Percentiles rank a stretch among this genome's conserved stretches.
Evolutionary conservation across 2,113 vertebrate genomes (phyloP).

Genomic region (Sorex araneus): DNA sequence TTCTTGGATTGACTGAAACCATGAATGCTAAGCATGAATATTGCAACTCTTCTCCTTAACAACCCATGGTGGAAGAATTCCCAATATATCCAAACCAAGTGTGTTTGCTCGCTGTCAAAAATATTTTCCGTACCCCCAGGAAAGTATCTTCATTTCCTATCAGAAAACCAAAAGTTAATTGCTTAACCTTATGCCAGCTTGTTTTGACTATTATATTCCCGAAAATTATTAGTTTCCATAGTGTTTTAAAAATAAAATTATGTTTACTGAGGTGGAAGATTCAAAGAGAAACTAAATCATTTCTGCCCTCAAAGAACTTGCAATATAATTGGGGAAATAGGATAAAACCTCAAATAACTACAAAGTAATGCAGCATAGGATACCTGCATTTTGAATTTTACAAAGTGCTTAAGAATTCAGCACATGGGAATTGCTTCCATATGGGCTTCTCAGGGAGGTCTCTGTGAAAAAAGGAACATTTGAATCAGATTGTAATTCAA

Average conservation of each 20-base stretch:
- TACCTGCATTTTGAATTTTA: constrained; percentile 61
- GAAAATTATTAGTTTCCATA: constrained; percentile 15
- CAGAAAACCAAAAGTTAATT: not conserved
- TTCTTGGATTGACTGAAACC: not conserved
- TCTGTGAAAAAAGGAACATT: constrained; percentile 11
- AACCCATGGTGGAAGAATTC: not conserved
- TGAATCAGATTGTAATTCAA: not conserved
- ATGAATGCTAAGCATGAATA: not conserved
- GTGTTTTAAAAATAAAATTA: constrained; percentile 38
- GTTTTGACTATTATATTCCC: constrained; percentile 42
- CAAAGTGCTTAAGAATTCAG: constrained; percentile 46
- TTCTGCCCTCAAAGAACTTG: constrained; percentile 35
- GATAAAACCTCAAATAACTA: constrained; percentile 32
- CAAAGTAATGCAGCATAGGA: not conserved
- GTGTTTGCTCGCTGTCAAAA: not conserved
- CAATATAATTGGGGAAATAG: constrained; percentile 7
- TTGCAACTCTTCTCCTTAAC: not conserved
- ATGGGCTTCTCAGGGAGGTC: constrained; percentile 37
- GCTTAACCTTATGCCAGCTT: not conserved
- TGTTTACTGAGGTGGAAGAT: not conserved
- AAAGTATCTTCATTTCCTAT: not conserved
- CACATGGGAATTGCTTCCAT: constrained; percentile 57
- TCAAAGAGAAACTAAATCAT: constrained; percentile 20
- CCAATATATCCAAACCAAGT: not conserved
- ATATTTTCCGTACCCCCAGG: not conserved